Evolutionary conservation across 1,140 invertebrate species (phyloP), one percentile per base, ranked within the genome.

Genomic region (Neodiprion pinetum): DNA sequence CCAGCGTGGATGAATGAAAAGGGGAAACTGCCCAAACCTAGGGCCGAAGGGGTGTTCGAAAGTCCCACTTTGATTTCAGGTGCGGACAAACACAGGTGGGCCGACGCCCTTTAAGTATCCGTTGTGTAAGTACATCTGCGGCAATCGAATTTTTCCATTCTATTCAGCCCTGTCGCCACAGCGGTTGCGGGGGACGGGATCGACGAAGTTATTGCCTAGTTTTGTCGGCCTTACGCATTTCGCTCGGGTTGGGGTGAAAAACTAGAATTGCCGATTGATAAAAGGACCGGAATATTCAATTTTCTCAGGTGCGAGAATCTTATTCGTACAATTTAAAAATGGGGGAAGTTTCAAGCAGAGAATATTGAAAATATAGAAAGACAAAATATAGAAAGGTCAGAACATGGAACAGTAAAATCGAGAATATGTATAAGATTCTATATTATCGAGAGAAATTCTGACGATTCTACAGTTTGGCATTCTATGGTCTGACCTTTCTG

Each of bases 71-170:
- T 84, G 80, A 82, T 84, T 86, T 86, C 84, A 85, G 81, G 84
- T 85, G 84, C 75, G 76, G 80, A 85, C 79, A 88, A 88, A 88
- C 85, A 88, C 87, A 88, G 87, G 87, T 88, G 87, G 77, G 17
- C 50, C 67, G 11, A 48, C 48, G 72, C 72, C 17, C 72, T 48
- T 72, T 68, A 67, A 40, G 28, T 40, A 40, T 40, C 5, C 28
- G 28, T 40, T 40, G 28, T 40, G 28, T 40, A 40, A 40, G 28
- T 40, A 40, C 1, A 66, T 66, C 21, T 14, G 61, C 21, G 14
- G 61, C 14, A 21, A 66, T 4, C 14, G 7, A 66, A 66, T 66
- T 66, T n/a, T n/a, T n/a, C 21, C 61, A 3, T 7, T 7, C 14
- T n/a, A 66, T 66, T 14, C 5, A n/a, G 61, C 21, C 61, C 61